Percentiles rank a stretch among this genome's conserved stretches.
Conservation (phyloP, 2,888 invertebrate species). For the Erynnis tages region DNA sequence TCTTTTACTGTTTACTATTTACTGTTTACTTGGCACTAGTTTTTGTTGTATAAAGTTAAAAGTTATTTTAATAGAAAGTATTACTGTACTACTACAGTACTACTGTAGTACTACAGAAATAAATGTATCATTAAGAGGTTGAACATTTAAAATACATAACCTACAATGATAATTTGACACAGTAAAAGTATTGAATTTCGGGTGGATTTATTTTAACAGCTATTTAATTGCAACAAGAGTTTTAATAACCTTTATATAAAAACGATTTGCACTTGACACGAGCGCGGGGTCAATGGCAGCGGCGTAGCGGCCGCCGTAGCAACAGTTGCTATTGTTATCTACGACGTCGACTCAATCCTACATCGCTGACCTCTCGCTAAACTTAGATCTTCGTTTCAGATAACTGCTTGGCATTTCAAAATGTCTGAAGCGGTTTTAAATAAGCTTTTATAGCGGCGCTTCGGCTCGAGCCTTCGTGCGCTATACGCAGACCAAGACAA, state of each 20-base stretch:
- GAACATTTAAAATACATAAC: too few species aligned
- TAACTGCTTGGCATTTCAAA: conserved; percentile 24
- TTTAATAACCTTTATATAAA: conserved; percentile 40
- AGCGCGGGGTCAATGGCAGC: conserved; percentile 60
- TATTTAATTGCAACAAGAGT: background rate
- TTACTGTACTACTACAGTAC: too few species aligned
- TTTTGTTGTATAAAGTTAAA: too few species aligned
- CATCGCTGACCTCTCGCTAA: conserved; percentile 53
- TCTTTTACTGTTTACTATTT: too few species aligned
- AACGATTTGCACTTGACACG: conserved; percentile 63
- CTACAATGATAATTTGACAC: too few species aligned
- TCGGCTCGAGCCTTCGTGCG: background rate
- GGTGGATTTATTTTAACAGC: too few species aligned
- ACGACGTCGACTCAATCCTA: conserved; percentile 40
- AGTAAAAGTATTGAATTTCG: too few species aligned
- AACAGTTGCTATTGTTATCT: conserved; percentile 36
- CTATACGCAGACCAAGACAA: background rate
- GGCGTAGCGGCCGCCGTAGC: conserved; percentile 43
- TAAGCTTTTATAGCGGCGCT: conserved; percentile 29
- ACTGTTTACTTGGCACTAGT: too few species aligned
- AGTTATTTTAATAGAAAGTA: too few species aligned
- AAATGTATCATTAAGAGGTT: too few species aligned
- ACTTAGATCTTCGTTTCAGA: conserved; percentile 20
- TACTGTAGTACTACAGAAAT: too few species aligned
- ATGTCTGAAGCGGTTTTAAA: conserved; percentile 24